Conservation (phyloP, 2,113 vertebrate species). For the Dolichotis patagonum region DNA sequence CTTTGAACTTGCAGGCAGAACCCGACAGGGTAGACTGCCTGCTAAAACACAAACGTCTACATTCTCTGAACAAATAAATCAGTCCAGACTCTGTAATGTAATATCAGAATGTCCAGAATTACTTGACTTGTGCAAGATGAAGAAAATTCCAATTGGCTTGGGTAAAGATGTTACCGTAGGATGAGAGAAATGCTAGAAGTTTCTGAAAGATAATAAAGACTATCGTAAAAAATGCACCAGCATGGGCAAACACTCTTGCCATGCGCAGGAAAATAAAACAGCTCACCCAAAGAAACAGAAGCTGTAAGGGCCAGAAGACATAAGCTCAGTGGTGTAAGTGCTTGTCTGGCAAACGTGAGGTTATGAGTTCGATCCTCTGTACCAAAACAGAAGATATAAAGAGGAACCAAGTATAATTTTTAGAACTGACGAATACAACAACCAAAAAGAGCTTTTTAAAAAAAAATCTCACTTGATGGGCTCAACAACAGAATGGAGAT, state of each 20-base stretch:
- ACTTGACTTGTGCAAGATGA: neutral
- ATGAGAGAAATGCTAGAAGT: neutral
- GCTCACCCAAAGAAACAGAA: neutral
- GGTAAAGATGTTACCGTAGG: neutral
- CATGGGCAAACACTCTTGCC: neutral
- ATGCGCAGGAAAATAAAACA: neutral
- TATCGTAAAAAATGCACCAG: neutral
- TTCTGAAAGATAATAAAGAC: neutral
- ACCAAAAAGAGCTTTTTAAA: neutral
- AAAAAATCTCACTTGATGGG: neutral
- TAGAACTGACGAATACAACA: neutral
- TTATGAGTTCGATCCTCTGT: no score
- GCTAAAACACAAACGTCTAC: no score
- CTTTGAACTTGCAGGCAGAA: neutral
- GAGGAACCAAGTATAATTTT: neutral
- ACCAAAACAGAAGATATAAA: neutral
- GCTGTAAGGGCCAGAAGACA: no score
- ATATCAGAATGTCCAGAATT: neutral
- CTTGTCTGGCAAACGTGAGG: no score
- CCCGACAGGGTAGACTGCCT: neutral
- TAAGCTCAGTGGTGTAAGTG: no score
- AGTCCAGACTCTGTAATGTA: neutral
- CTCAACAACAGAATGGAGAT: neutral
- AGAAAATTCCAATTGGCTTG: neutral
- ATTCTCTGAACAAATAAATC: neutral